Percentiles rank a stretch among this genome's conserved stretches.
Conservation (phyloP, 2,888 invertebrate genomes). For the Caenorhabditis zanzibari region DNA sequence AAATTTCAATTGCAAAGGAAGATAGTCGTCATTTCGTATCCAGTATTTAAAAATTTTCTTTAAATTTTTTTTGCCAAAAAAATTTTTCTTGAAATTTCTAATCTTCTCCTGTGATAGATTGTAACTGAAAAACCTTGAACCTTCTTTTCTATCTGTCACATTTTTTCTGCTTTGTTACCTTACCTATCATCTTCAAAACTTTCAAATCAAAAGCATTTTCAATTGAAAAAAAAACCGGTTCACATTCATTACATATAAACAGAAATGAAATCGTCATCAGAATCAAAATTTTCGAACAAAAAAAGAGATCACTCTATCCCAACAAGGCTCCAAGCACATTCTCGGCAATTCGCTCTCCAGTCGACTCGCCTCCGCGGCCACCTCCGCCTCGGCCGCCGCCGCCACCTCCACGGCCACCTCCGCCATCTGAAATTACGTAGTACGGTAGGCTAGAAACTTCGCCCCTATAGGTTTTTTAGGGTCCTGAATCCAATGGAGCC, state of each 20-base stretch:
- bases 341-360: slow-evolving; percentile 51
- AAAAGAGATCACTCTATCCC: slow-evolving; percentile 24
- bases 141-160: not conserved
- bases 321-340: slow-evolving; percentile 34
- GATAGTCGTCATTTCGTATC: too few species aligned
- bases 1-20: too few species aligned
- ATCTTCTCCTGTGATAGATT: too few species aligned
- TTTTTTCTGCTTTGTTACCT: not conserved
- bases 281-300: not conserved
- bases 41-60: too few species aligned
- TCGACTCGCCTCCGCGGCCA: slow-evolving; percentile 23
- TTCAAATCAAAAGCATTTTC: too few species aligned
- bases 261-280: slow-evolving; percentile 4
- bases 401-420: slow-evolving; percentile 20
- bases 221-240: not conserved
- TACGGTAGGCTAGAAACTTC: too few species aligned
- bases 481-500: too few species aligned
- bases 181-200: too few species aligned
- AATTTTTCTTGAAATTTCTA: too few species aligned
- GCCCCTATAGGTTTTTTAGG: too few species aligned
- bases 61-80: too few species aligned
- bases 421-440: slow-evolving; percentile 51
- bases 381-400: slow-evolving; percentile 30
- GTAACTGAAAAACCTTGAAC: too few species aligned
- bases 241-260: not conserved